Percentiles rank a stretch among this genome's conserved stretches.
phyloP scores from a whole-genome alignment of 53 echinoderm and acorn worm genomes.

The Paracentrotus lividus region DNA sequence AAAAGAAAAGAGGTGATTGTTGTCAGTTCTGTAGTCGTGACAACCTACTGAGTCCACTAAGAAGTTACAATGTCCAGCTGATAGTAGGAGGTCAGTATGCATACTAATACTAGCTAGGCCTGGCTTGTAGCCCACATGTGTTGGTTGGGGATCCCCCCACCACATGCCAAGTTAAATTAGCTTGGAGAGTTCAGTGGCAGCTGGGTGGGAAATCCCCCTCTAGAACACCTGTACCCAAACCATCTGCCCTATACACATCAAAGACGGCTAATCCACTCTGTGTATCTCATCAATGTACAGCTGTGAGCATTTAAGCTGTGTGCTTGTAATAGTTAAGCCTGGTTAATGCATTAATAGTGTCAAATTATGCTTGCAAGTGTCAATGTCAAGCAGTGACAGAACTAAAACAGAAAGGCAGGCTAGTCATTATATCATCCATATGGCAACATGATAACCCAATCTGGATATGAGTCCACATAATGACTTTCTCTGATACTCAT shows the following conservation, averaged over 20 bases:
- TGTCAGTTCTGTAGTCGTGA: not conserved
- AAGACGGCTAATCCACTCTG: constrained; percentile 26
- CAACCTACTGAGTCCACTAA: not conserved
- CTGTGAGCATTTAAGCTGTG: constrained; percentile 54
- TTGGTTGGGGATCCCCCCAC: constrained; percentile 63
- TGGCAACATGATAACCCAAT: constrained; percentile 34
- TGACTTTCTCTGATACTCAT: not conserved
- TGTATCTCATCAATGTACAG: constrained; percentile 58
- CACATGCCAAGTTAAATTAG: constrained; percentile 70
- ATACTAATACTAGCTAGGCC: not conserved
- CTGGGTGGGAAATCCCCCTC: constrained; percentile 67
- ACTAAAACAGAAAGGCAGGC: constrained; percentile 50
- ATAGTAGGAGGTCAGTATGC: constrained; percentile 26
- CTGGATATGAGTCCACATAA: not conserved
- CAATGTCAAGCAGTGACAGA: constrained; percentile 18
- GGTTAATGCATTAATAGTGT: constrained; percentile 56
- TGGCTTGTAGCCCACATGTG: constrained; percentile 57
- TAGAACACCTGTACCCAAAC: constrained; percentile 60
- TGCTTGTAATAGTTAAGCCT: constrained; percentile 51
- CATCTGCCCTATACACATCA: constrained; percentile 60
- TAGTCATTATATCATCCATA: constrained; percentile 39
- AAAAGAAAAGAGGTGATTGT: not conserved
- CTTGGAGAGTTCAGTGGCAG: constrained; percentile 56
- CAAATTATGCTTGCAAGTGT: constrained; percentile 59
- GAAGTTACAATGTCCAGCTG: constrained; percentile 27